A percentile compares a stretch with the other conserved stretches of the same genome.
Conservation (phyloP, 2,113 vertebrate genomes). For the Sapayoa aenigma region DNA sequence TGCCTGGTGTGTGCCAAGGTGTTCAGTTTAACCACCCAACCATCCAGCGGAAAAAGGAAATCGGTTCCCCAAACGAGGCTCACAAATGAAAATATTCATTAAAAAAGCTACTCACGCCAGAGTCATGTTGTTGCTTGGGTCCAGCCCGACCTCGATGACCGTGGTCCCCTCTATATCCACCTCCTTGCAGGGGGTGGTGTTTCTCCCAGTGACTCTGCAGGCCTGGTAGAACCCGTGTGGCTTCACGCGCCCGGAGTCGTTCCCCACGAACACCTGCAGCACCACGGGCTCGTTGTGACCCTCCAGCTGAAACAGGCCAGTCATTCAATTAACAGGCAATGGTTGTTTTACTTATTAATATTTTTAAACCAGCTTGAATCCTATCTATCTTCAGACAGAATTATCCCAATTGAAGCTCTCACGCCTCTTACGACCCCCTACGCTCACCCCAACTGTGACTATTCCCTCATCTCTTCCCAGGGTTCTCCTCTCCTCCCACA, state of each 20-base stretch:
- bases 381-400: background rate
- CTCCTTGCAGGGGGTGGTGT: constrained; percentile 97
- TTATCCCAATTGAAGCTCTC: background rate
- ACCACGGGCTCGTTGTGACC: constrained; percentile 92
- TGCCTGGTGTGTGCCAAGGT: background rate
- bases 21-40: background rate
- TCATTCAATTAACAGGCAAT: fast-evolving
- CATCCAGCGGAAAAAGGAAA: background rate
- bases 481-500: background rate
- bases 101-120: constrained; percentile 83
- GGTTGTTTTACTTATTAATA: fast-evolving
- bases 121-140: constrained; percentile 93
- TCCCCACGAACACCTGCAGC: constrained; percentile 94
- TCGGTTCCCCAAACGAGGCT: background rate
- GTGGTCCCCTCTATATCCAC: constrained; percentile 96
- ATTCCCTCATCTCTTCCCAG: background rate
- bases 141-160: constrained; percentile 94
- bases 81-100: fast-evolving
- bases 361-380: background rate
- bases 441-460: background rate
- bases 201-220: constrained; percentile 93
- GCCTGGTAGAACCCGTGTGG: constrained; percentile 99
- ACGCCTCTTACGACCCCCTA: fast-evolving
- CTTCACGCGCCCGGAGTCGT: constrained; percentile 92
- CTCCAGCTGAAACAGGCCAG: constrained; percentile 82